Conservation (phyloP, 2,113 vertebrate genomes). For the Archilochus colubris region DNA sequence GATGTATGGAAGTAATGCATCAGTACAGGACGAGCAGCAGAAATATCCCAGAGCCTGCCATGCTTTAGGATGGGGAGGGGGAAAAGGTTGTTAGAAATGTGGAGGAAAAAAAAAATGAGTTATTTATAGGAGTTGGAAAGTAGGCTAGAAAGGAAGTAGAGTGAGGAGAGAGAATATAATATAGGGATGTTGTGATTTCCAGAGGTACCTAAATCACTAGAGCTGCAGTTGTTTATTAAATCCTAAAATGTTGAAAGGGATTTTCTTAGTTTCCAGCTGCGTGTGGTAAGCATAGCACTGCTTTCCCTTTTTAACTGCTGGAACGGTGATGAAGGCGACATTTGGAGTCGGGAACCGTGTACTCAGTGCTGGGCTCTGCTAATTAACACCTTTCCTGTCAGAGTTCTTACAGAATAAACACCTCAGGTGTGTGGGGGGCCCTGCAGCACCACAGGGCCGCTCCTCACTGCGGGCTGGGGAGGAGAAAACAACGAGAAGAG, state of each 20-base stretch:
- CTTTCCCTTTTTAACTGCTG: not conserved
- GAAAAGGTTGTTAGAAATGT: not conserved
- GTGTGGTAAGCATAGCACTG: not conserved
- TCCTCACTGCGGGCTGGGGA: no score
- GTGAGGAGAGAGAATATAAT: not conserved
- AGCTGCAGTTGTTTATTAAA: not conserved
- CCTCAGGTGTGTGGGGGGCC: not conserved
- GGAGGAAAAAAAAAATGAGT: not conserved
- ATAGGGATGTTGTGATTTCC: not conserved
- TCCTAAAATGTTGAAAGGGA: not conserved
- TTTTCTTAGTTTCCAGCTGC: not conserved
- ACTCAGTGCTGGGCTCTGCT: not conserved
- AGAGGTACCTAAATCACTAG: not conserved
- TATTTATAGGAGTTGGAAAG: conserved; percentile 1
- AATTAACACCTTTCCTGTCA: fast-evolving
- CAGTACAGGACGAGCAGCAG: not conserved
- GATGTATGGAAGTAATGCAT: not conserved
- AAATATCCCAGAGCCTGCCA: not conserved
- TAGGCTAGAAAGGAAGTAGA: not conserved
- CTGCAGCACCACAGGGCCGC: no score
- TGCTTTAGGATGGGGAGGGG: not conserved
- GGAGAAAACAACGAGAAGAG: no score
- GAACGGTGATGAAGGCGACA: no score
- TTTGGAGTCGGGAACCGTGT: not conserved
- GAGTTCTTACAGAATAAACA: not conserved